phyloP scores from a whole-genome alignment of 2,888 invertebrate genomes.

The Drosophila lutescens region DNA sequence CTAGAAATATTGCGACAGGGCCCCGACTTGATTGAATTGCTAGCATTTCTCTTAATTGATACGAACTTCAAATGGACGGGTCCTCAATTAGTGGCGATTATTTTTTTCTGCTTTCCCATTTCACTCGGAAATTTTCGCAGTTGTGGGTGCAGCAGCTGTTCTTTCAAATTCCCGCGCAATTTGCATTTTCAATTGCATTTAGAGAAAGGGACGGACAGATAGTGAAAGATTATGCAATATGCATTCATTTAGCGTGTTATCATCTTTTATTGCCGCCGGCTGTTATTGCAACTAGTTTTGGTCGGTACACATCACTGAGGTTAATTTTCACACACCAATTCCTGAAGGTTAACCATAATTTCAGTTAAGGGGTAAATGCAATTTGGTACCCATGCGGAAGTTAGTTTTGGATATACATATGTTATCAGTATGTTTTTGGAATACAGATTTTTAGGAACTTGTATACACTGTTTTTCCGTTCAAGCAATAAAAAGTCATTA shows the following conservation, averaged over 20 bases:
- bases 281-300: slow-evolving; percentile 38
- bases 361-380: slow-evolving; percentile 22
- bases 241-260: slow-evolving; percentile 70
- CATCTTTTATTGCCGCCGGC: slow-evolving; percentile 45
- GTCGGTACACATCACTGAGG: slow-evolving; percentile 71
- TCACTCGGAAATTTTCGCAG: slow-evolving; percentile 45
- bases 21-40: slow-evolving; percentile 67
- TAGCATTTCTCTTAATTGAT: slow-evolving; percentile 79
- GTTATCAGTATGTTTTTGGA: too few species aligned
- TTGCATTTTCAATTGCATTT: slow-evolving; percentile 65
- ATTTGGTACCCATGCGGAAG: slow-evolving; percentile 16
- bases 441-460: neutral
- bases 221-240: slow-evolving; percentile 65
- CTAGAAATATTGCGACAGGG: slow-evolving; percentile 26
- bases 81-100: slow-evolving; percentile 63
- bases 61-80: slow-evolving; percentile 80
- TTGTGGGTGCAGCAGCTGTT: slow-evolving; percentile 63
- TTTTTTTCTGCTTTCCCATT: slow-evolving; percentile 55
- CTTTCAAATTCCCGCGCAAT: slow-evolving; percentile 49
- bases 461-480: neutral
- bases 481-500: too few species aligned
- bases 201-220: slow-evolving; percentile 16
- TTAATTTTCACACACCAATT: slow-evolving; percentile 72
- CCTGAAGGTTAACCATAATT: slow-evolving; percentile 70
- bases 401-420: too few species aligned